phyloP scores from a whole-genome alignment of 2,113 vertebrate genomes.

The Todiramphus saurophagus region DNA sequence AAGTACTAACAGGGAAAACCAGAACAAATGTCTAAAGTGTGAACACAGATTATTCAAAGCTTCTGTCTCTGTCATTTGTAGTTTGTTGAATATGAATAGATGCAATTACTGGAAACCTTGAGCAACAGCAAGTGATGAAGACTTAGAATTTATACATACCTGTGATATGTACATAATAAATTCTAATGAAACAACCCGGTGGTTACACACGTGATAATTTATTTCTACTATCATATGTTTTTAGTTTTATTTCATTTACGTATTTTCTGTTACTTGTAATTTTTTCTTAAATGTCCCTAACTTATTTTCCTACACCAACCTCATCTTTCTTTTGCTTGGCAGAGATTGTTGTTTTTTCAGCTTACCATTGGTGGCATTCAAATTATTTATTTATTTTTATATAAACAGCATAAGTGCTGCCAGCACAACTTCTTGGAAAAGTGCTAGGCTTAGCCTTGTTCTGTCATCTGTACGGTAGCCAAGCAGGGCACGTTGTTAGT shows the following conservation, averaged over 20 bases:
- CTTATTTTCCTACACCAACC: background rate
- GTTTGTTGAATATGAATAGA: background rate
- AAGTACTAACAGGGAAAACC: background rate
- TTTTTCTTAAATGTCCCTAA: background rate
- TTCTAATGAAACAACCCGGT: background rate
- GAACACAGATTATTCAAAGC: background rate
- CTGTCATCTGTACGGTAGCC: background rate
- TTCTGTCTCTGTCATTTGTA: background rate
- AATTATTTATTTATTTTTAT: slow-evolving; percentile 33
- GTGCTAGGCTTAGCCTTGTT: slow-evolving; percentile 12
- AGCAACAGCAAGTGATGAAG: background rate
- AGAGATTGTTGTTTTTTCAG: background rate
- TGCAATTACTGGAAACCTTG: background rate
- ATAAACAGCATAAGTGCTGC: background rate
- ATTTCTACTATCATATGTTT: background rate
- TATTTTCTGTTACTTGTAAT: background rate
- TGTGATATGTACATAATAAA: background rate
- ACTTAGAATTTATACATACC: background rate
- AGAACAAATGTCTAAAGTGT: background rate
- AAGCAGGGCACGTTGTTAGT: background rate
- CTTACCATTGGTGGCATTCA: background rate
- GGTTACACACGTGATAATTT: background rate
- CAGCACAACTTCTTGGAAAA: slow-evolving; percentile 44
- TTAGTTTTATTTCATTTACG: background rate
- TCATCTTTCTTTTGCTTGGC: slow-evolving; percentile 8